These are phyloP conservation scores for Thymelicus sylvestris DNA, from an alignment of 2,888 invertebrate genomes.

Conservation along the genomic window DNA sequence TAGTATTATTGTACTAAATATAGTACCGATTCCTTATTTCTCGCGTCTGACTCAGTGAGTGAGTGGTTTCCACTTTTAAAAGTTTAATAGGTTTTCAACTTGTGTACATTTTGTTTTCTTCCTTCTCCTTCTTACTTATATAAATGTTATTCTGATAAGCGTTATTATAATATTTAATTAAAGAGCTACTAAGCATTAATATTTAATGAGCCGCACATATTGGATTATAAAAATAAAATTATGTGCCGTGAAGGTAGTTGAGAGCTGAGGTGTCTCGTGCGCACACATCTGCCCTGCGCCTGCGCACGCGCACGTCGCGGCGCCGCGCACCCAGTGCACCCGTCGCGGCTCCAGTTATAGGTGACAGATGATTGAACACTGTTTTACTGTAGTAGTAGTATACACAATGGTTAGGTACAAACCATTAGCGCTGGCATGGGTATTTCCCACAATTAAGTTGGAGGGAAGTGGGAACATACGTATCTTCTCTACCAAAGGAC, in stretches of 20 bases:
- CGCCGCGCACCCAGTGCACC: slow-evolving; percentile 53
- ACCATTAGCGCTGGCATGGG: background rate
- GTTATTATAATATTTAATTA: background rate
- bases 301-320: slow-evolving; percentile 57
- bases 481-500: no score
- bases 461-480: no score
- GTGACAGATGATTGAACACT: slow-evolving; percentile 38
- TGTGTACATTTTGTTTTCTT: slow-evolving; percentile 17
- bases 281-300: slow-evolving; percentile 70
- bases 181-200: no score
- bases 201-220: slow-evolving; percentile 17
- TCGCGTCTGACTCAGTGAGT: slow-evolving; percentile 69
- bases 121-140: background rate
- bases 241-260: slow-evolving; percentile 43
- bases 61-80: slow-evolving; percentile 67
- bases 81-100: slow-evolving; percentile 45
- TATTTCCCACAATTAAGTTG: no score
- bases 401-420: background rate
- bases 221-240: slow-evolving; percentile 30
- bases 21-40: slow-evolving; percentile 81
- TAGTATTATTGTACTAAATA: slow-evolving; percentile 82
- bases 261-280: slow-evolving; percentile 57
- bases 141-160: background rate
- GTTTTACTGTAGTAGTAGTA: slow-evolving; percentile 1
- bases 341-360: slow-evolving; percentile 42